Conservation (phyloP, 2,797 vertebrate species). For the Rhyacichthys aspro region DNA sequence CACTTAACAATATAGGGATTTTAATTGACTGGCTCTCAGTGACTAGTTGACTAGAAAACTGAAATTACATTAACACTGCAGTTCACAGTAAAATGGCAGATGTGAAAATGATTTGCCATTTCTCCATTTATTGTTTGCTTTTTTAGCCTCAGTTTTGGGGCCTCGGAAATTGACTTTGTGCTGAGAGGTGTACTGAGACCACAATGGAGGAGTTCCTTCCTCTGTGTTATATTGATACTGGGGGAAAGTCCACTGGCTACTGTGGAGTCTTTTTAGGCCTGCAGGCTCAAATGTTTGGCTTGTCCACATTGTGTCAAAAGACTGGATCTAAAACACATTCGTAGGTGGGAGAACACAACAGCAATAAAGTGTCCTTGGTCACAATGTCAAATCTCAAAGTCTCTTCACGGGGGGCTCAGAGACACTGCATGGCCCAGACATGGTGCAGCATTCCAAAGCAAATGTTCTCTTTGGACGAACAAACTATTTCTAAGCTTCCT, state of each 20-base stretch:
- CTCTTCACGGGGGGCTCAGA: slow-evolving; percentile 2
- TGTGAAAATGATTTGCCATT: slow-evolving; percentile 22
- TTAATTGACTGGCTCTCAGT: no score
- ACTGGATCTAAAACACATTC: neutral
- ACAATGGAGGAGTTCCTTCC: slow-evolving; percentile 71
- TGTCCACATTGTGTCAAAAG: neutral
- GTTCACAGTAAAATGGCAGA: slow-evolving; percentile 17
- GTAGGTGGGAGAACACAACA: neutral
- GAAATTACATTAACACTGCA: slow-evolving; percentile 18
- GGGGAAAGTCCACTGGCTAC: slow-evolving; percentile 60
- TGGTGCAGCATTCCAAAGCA: slow-evolving; percentile 5
- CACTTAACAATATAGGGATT: no score
- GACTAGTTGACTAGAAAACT: no score
- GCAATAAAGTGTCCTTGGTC: slow-evolving; percentile 1
- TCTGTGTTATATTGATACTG: slow-evolving; percentile 40
- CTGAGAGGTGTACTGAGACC: slow-evolving; percentile 51
- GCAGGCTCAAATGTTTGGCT: neutral
- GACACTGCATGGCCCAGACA: neutral
- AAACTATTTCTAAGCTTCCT: neutral
- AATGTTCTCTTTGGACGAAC: slow-evolving; percentile 10
- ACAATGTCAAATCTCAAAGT: slow-evolving; percentile 13
- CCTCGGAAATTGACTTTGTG: slow-evolving; percentile 38
- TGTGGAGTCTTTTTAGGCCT: slow-evolving; percentile 12
- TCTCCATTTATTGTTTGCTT: slow-evolving; percentile 48
- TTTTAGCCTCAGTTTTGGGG: slow-evolving; percentile 40